These are phyloP conservation scores for Cantharis lateralis DNA, from an alignment of 2,888 invertebrate species.

Conservation along the genomic window DNA sequence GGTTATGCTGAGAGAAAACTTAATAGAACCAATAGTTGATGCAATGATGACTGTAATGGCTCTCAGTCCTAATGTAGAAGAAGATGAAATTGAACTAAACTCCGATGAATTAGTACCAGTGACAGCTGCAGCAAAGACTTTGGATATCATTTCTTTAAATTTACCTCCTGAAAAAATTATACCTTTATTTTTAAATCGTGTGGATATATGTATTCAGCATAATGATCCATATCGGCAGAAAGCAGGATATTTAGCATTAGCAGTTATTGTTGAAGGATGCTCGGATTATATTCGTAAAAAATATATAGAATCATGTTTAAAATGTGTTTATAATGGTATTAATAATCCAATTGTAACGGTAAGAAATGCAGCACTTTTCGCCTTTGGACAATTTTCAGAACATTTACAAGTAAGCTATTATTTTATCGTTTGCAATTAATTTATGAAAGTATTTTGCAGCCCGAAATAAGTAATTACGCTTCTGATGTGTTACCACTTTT, in stretches of 20 bases:
- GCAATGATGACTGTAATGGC: slow-evolving; percentile 74
- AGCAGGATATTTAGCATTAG: slow-evolving; percentile 74
- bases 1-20: slow-evolving; percentile 68
- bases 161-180: slow-evolving; percentile 78
- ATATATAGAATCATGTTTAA: slow-evolving; percentile 70
- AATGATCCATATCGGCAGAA: slow-evolving; percentile 67
- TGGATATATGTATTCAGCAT: slow-evolving; percentile 69
- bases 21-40: slow-evolving; percentile 70
- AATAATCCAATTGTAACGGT: slow-evolving; percentile 67
- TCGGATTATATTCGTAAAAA: slow-evolving; percentile 74
- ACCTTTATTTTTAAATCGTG: slow-evolving; percentile 65
- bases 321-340: slow-evolving; percentile 73
- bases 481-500: slow-evolving; percentile 73
- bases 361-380: slow-evolving; percentile 76
- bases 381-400: slow-evolving; percentile 81
- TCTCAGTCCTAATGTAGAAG: slow-evolving; percentile 63
- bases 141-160: slow-evolving; percentile 74
- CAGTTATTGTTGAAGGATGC: slow-evolving; percentile 79
- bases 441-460: slow-evolving; percentile 54
- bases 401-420: slow-evolving; percentile 64
- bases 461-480: slow-evolving; percentile 76
- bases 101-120: slow-evolving; percentile 67
- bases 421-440: neutral
- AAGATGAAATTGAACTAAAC: slow-evolving; percentile 63
- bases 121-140: slow-evolving; percentile 73